Evolutionary conservation across 2,797 vertebrate genomes (phyloP).

Genomic region (Poecilia gillii): DNA sequence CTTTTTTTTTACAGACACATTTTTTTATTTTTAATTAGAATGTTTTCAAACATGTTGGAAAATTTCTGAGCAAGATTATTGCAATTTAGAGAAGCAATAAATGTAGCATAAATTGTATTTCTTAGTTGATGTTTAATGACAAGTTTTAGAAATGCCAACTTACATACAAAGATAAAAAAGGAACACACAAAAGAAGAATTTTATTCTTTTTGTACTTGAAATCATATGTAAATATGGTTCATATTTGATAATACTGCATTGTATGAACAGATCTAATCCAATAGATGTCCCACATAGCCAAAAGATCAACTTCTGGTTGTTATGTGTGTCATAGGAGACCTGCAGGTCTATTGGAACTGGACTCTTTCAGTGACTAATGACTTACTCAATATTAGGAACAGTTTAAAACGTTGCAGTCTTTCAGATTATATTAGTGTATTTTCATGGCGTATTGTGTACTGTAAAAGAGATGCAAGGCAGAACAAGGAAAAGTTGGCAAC

Average conservation of each 20-base stretch:
- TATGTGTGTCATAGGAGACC: not conserved
- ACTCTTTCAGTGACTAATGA: not conserved
- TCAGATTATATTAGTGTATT: not conserved
- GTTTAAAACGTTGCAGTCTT: not conserved
- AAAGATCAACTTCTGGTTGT: not conserved
- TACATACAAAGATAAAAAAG: not conserved
- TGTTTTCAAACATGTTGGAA: not conserved
- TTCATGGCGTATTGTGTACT: not conserved
- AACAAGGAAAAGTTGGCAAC: constrained; percentile 5
- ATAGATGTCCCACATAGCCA: not conserved
- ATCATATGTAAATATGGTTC: not conserved
- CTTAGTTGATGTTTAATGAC: not conserved
- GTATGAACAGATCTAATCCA: not conserved
- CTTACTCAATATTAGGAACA: not conserved
- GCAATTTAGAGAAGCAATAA: not conserved
- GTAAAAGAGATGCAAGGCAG: not conserved
- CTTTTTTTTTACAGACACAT: not conserved
- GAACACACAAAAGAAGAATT: not conserved
- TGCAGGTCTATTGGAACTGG: not conserved
- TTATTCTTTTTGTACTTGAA: not conserved
- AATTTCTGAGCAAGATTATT: not conserved
- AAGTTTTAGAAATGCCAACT: not conserved
- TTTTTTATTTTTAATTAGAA: not conserved
- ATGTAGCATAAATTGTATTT: not conserved
- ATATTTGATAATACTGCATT: not conserved